Conservation (phyloP, 2,797 vertebrate species). For the Tangara arthus region DNA sequence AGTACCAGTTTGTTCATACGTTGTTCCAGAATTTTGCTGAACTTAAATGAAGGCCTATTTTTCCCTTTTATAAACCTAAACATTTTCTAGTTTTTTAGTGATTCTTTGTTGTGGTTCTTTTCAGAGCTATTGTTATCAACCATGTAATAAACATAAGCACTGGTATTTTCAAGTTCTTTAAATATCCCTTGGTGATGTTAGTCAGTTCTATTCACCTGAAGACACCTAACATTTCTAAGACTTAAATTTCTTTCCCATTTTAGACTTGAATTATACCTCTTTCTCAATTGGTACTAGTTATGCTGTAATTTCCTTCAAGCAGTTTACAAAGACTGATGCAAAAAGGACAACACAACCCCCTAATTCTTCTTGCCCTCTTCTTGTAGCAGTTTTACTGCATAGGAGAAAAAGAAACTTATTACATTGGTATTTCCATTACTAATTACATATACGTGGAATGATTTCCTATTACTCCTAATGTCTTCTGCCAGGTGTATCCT, state of each 20-base stretch:
- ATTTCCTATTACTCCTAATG: not conserved
- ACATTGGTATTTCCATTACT: not conserved
- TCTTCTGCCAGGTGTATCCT: not conserved
- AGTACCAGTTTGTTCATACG: not conserved
- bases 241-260: not conserved
- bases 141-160: not conserved
- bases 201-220: not conserved
- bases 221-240: not conserved
- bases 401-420: not conserved
- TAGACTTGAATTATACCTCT: not conserved
- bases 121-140: not conserved
- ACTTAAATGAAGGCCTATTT: not conserved
- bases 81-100: not conserved
- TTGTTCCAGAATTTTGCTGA: not conserved
- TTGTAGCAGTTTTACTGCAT: not conserved
- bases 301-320: not conserved
- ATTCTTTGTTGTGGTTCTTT: not conserved
- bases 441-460: not conserved
- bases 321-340: not conserved
- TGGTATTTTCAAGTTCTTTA: not conserved
- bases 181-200: not conserved
- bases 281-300: not conserved
- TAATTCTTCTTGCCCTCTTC: not conserved
- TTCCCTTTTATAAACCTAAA: not conserved
- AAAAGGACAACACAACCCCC: not conserved